Evolutionary conservation across 2,113 vertebrate genomes (phyloP).

Genomic region (Hymenochirus boettgeri): DNA sequence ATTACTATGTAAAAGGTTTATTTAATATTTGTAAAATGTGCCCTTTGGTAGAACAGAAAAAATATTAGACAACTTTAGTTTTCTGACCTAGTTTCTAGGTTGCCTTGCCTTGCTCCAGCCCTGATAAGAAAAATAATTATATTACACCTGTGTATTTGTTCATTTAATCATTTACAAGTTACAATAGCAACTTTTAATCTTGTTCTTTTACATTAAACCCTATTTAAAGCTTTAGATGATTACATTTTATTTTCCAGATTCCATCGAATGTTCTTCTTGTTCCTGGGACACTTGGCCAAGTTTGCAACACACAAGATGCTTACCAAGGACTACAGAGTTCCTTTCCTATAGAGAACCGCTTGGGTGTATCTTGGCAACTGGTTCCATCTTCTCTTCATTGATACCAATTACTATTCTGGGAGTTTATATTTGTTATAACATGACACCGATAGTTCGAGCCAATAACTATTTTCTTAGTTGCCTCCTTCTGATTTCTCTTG

Average conservation of each 20-base stretch:
- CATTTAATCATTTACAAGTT: no score
- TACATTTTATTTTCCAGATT: constrained; percentile 43
- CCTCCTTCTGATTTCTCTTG: constrained; percentile 42
- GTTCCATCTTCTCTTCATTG: constrained; percentile 43
- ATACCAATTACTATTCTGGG: constrained; percentile 38
- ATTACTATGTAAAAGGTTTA: no score
- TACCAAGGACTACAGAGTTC: constrained; percentile 49
- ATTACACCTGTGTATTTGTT: no score
- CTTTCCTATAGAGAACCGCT: constrained; percentile 49
- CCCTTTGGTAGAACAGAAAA: no score
- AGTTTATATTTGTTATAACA: constrained; percentile 44
- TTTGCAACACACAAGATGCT: constrained; percentile 32
- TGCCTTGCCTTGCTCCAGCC: no score
- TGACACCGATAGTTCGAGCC: constrained; percentile 42
- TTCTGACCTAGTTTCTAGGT: no score
- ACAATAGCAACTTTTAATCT: no score
- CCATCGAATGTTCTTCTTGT: constrained; percentile 45
- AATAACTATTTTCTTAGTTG: constrained; percentile 46
- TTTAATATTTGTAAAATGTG: no score
- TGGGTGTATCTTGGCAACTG: constrained; percentile 15
- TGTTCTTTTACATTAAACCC: no score
- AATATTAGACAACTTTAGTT: no score
- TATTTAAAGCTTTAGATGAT: no score
- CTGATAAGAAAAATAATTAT: no score
- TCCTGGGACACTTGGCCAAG: constrained; percentile 49